These are phyloP conservation scores for Biston stratarius DNA, from an alignment of 2,888 invertebrate genomes.

Conservation along the genomic window DNA sequence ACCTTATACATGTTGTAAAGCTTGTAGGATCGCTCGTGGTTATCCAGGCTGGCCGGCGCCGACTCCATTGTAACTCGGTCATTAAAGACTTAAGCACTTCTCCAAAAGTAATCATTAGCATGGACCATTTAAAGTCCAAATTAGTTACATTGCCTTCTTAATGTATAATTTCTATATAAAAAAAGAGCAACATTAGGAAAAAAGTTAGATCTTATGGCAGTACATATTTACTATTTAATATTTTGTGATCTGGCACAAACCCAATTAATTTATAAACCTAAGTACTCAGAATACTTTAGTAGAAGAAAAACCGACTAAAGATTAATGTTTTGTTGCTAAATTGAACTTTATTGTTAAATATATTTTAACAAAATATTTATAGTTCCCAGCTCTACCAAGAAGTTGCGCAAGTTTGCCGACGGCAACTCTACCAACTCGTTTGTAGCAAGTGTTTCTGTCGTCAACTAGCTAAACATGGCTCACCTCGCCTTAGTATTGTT, in stretches of 20 bases:
- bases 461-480: slow-evolving; percentile 26
- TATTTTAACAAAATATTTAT: slow-evolving; percentile 21
- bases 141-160: not conserved
- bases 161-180: not conserved
- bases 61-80: slow-evolving; percentile 74
- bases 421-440: slow-evolving; percentile 49
- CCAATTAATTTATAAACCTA: not conserved
- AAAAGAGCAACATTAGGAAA: not conserved
- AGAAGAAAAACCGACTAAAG: not conserved
- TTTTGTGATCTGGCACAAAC: no score
- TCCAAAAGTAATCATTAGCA: slow-evolving; percentile 50
- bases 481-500: slow-evolving; percentile 35
- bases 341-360: slow-evolving; percentile 11
- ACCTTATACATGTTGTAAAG: slow-evolving; percentile 81
- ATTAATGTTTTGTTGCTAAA: not conserved
- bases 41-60: slow-evolving; percentile 66
- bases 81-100: slow-evolving; percentile 58
- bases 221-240: no score
- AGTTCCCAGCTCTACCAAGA: slow-evolving; percentile 37
- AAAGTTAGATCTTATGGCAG: no score
- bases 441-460: slow-evolving; percentile 38
- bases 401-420: slow-evolving; percentile 50
- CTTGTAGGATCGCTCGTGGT: slow-evolving; percentile 77
- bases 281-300: not conserved
- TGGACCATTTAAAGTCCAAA: slow-evolving; percentile 61